Base-by-base conservation (phyloP, 2,113 vertebrate species). In the Noturus placidus region DNA sequence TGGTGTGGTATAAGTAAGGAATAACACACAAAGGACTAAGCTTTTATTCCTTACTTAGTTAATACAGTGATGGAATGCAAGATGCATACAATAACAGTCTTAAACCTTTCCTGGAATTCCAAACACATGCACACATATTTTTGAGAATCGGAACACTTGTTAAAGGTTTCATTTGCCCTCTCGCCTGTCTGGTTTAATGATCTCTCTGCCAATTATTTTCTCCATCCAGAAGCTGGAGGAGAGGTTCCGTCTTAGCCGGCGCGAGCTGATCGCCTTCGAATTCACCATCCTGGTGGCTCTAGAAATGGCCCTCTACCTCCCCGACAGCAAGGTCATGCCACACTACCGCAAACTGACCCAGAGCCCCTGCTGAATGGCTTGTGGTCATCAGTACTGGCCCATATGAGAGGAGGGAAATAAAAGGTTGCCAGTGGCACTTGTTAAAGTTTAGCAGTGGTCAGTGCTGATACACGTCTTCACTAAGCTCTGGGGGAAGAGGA, bases 271-370 rank as follows among this genome's bases (percentile, higher is more conserved):
- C 0, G 94, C 94, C 0, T 98, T 99, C 11, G 98, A 99, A 92
- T 98, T 99, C 94, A 98, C 97, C 0, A 97, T 98, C 88, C 97
- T 99, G 10, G 98, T 99, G 9, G 98, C 98, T 92, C 93, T 99
- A 95, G 97, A 99, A 93, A 97, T 99, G 91, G 97, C 97, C 19
- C 97, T 99, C 80, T 99, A 99, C 87, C 97, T 99, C 33, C 97
- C 98, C 0, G 98, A 99, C 88, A 97, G 94, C 91, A 97, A 99
- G 92, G 97, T 99, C 89, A 95, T 99, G 96, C 98, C 98, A 82
- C 98, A 99, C 79, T 99, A 97, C 94, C 93, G 97, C 38, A 95
- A 96, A 52, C 96, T 99, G 93, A 95, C 96, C 0, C 97, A 97
- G 93, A 87, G 35, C 22, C 20, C 69, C 38, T 84, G 8, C 63